phyloP scores from a whole-genome alignment of 1,140 invertebrate genomes.

The Trissolcus basalis region DNA sequence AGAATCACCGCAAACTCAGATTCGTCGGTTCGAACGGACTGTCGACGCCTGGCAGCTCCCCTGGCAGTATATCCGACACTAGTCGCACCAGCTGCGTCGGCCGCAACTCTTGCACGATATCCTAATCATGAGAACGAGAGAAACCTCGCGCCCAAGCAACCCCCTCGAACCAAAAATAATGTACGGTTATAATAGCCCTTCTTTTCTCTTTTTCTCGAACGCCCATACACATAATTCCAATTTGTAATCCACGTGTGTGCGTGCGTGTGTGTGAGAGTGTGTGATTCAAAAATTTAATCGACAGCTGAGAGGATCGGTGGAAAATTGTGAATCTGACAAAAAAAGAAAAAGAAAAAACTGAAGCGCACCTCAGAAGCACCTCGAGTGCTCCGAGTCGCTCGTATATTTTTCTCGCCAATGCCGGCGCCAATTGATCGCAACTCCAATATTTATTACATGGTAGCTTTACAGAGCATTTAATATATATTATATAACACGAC shows the following conservation, averaged over 20 bases:
- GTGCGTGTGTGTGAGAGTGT: too few species aligned
- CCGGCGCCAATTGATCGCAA: constrained; percentile 15
- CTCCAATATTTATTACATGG: constrained; percentile 19
- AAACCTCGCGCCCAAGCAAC: neutral
- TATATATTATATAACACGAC: constrained; percentile 23
- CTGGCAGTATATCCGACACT: constrained; percentile 72
- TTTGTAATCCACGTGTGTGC: too few species aligned
- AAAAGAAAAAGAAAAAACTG: too few species aligned
- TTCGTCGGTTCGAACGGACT: constrained; percentile 67
- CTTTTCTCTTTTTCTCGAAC: too few species aligned
- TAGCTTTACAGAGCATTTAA: constrained; percentile 43
- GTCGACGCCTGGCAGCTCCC: constrained; percentile 71
- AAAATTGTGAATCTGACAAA: too few species aligned
- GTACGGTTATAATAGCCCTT: too few species aligned
- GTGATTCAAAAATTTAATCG: too few species aligned
- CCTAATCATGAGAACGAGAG: constrained; percentile 66
- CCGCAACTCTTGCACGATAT: constrained; percentile 77
- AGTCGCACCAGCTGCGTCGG: constrained; percentile 74
- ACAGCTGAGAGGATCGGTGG: too few species aligned
- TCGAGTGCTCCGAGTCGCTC: neutral
- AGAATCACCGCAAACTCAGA: constrained; percentile 70
- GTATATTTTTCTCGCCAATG: constrained; percentile 33
- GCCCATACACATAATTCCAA: too few species aligned
- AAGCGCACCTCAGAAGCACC: too few species aligned
- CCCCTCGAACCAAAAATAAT: neutral